Base-by-base conservation (phyloP, 2,888 invertebrate species). In the Caenorhabditis sinica region DNA sequence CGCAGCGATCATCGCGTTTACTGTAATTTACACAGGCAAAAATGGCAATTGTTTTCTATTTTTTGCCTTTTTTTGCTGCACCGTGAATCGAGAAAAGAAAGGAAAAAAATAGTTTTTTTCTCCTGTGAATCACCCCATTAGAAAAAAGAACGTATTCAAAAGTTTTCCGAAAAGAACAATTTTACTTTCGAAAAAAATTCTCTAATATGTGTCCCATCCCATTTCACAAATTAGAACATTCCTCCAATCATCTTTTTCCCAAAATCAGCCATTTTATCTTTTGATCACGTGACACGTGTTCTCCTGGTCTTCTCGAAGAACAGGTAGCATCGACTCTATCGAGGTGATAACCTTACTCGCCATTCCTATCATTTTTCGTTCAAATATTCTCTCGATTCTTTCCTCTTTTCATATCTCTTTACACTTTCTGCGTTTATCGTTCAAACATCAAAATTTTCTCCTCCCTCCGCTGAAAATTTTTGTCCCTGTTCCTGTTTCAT, bases 241-340 rank as follows among this genome's bases (percentile, higher is more conserved):
- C 33, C 49, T 17, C 8, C n/a, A 23, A 17, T n/a, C n/a, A 33
- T 56, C 49, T 23, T 23, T 8, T 66, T 36, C 60, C 43, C 45
- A 30, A 68, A 63, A 11, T 11, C 9, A 23, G 36, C 56, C n/a
- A 68, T 17, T 69, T 51, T 40, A 60, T 61, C 56, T 56, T 71
- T 63, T 56, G 43, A 79, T 79, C 79, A 79, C 79, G 79, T 79
- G 79, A 79, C 65, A 71, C 79, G 71, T 60, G 71, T 65, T 79
- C 71, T 65, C 53, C 61, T 58, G 43, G 77, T 69, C 68, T 68
- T 76, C 56, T 40, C 36, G 51, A 36, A 76, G 76, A 76, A 77
- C 69, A 69, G 77, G 77, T 69, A 69, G 51, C 77, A n/a, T n/a
- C n/a, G 25, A 43, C 71, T 25, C 28, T 15, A 13, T 56, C 17